Conservation (phyloP, 1,140 invertebrate species). For the Bombus superbus region DNA sequence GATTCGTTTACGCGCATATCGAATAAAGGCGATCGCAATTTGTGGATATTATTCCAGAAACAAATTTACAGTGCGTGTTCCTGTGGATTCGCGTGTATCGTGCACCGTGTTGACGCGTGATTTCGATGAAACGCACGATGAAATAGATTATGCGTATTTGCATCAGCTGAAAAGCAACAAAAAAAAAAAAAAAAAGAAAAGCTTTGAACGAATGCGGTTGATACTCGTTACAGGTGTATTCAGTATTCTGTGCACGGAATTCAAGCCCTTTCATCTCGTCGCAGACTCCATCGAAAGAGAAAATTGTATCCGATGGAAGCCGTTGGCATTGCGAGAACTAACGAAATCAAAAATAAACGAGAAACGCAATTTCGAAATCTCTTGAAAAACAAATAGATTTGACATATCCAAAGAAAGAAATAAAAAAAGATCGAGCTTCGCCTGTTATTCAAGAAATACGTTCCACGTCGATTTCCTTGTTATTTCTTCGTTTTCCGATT, state of each 20-base stretch:
- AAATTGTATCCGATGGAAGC: constrained; percentile 39
- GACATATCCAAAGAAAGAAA: not conserved
- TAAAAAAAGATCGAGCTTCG: not conserved
- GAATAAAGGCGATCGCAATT: not conserved
- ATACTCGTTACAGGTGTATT: constrained; percentile 35
- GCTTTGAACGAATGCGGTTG: not conserved
- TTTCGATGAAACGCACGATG: not conserved
- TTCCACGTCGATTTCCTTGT: not conserved
- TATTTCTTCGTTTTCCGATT: not conserved
- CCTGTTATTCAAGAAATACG: not conserved
- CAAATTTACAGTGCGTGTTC: not conserved
- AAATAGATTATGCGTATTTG: constrained; percentile 26
- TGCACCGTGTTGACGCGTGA: not conserved
- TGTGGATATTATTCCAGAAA: not conserved
- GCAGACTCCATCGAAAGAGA: not conserved
- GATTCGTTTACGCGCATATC: not conserved
- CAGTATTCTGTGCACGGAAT: constrained; percentile 9
- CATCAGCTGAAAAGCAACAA: not conserved
- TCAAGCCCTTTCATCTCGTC: constrained; percentile 20
- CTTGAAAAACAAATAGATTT: not conserved
- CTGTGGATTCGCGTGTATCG: not conserved
- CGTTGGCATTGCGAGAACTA: not conserved
- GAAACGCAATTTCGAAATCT: constrained; percentile 21
- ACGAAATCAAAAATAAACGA: constrained; percentile 8
- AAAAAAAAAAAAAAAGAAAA: not conserved